Evolutionary conservation across 1,140 invertebrate genomes (phyloP), one percentile per base, ranked within the genome.

Genomic region (Radopholus similis): DNA sequence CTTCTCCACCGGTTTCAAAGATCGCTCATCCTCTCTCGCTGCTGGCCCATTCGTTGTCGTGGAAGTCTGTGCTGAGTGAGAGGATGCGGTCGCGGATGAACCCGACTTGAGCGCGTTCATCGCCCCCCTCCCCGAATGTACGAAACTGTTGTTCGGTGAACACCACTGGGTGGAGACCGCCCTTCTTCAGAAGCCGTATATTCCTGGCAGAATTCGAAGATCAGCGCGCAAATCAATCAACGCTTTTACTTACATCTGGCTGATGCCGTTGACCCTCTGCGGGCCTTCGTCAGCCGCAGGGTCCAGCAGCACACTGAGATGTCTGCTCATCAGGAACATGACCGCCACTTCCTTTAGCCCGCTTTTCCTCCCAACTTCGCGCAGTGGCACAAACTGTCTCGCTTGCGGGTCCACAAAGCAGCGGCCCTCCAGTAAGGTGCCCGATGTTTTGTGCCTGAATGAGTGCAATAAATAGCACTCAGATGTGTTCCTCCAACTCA

Each of bases 11-110:
- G n/a, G n/a, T n/a, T n/a, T n/a, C n/a, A n/a, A n/a, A n/a, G n/a
- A n/a, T n/a, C n/a, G n/a, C n/a, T n/a, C n/a, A n/a, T n/a, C n/a
- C n/a, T n/a, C n/a, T n/a, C n/a, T n/a, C n/a, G n/a, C n/a, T n/a
- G n/a, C n/a, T n/a, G n/a, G 49, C 5, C 58, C 58, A 62, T 47
- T 62, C 32, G 49, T 47, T 62, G 42, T 47, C n/a, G 49, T 62
- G 58, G 44, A 62, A 62, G 34, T 62, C 58, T 15, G 40, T 28
- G 21, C 37, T 42, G 34, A 62, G 28, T 11, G 28, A 21, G 44
- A 62, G 58, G 15, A 62, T 30, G 21, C 2, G 40, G 21, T 47
- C 49, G 8, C 58, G 58, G 44, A 62, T 62, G 13, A 40, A 62
- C 30, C 44, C 40, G 1, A 62, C 28, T 62, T 62, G 42, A 30